These are phyloP conservation scores for Opisthocomus hoazin DNA, from an alignment of 2,113 vertebrate species.

Conservation along the genomic window DNA sequence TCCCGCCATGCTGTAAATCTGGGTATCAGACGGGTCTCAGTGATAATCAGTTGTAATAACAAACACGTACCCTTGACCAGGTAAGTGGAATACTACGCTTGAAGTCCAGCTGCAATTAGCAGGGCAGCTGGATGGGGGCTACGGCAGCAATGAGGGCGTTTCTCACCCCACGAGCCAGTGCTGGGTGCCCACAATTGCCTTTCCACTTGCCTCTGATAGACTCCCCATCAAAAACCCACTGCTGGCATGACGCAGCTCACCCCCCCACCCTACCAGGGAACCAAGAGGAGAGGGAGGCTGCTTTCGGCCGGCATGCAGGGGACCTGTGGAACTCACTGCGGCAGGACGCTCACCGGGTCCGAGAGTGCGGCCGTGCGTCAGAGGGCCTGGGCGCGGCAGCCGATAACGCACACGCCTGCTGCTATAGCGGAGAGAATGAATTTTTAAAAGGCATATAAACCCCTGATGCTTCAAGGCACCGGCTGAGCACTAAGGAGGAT, in stretches of 20 bases:
- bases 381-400: not conserved
- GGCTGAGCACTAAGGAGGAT: constrained; percentile 54
- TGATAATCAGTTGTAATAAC: constrained; percentile 26
- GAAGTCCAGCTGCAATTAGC: constrained; percentile 12
- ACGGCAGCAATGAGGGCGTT: not conserved
- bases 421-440: not conserved
- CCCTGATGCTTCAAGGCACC: constrained; percentile 47
- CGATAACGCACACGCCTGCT: not conserved
- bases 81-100: constrained; percentile 12
- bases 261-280: not conserved
- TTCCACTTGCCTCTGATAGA: fast-evolving
- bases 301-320: fast-evolving
- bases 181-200: not conserved
- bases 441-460: constrained; percentile 50
- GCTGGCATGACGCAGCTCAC: fast-evolving
- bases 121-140: constrained; percentile 36
- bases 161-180: not conserved
- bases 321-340: fast-evolving
- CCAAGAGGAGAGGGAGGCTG: too few relatives aligned
- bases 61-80: not conserved
- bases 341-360: fast-evolving
- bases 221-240: fast-evolving
- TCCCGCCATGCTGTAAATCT: constrained; percentile 15
- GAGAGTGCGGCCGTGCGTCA: fast-evolving
- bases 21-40: constrained; percentile 56